phyloP scores from a whole-genome alignment of 2,888 invertebrate genomes.

The Hypomecis atomaria region DNA sequence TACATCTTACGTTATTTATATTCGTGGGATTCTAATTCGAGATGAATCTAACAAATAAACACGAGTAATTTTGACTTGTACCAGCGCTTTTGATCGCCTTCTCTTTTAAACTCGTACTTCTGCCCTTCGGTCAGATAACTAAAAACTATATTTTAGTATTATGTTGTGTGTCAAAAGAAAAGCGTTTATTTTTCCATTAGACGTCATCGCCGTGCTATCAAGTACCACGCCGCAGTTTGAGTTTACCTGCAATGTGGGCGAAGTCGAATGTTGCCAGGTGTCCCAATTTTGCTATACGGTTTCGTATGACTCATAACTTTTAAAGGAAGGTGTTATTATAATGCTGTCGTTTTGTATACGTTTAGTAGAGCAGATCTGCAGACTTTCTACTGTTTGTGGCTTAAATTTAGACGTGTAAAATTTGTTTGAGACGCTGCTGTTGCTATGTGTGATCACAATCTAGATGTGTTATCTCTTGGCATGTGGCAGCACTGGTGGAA shows the following conservation, averaged over 20 bases:
- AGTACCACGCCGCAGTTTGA: conserved; percentile 9
- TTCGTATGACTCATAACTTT: conserved; percentile 18
- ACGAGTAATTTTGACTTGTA: background rate
- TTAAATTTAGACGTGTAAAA: background rate
- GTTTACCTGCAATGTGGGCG: conserved; percentile 24
- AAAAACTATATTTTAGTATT: conserved; percentile 4
- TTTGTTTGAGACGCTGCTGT: background rate
- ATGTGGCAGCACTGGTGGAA: conserved; percentile 12
- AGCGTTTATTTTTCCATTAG: conserved; percentile 20
- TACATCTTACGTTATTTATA: background rate
- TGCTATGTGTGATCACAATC: conserved; percentile 5
- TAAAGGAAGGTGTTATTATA: conserved; percentile 3
- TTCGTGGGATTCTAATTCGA: too few relatives aligned
- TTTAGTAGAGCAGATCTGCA: background rate
- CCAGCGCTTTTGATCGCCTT: background rate
- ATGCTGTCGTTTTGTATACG: background rate
- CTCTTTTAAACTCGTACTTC: background rate
- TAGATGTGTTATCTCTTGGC: conserved; percentile 16
- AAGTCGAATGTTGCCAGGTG: conserved; percentile 16
- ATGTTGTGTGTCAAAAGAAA: conserved; percentile 3
- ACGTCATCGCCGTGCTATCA: conserved; percentile 15
- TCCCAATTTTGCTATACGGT: conserved; percentile 16
- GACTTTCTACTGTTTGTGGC: background rate
- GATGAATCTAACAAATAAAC: too few relatives aligned
- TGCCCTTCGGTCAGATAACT: background rate